These are phyloP conservation scores for Madoqua kirkii DNA, from an alignment of 2,113 vertebrate genomes.

Conservation along the genomic window DNA sequence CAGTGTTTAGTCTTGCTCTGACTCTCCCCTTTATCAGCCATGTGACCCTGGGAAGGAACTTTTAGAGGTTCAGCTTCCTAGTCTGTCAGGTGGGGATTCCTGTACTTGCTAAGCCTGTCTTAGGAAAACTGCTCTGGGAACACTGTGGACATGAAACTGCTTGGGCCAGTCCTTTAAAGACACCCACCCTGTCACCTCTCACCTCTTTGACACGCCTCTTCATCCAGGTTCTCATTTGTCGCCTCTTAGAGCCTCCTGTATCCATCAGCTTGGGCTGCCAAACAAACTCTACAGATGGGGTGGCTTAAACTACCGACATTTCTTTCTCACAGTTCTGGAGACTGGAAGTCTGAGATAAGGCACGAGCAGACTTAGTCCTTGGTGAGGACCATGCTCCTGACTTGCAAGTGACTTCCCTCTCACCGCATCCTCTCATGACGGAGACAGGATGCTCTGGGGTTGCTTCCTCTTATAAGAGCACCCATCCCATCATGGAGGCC, in stretches of 20 bases:
- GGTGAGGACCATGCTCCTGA: not conserved
- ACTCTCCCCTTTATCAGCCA: not conserved
- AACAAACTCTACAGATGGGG: not conserved
- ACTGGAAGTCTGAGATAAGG: not conserved
- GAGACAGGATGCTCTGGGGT: not conserved
- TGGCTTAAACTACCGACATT: not conserved
- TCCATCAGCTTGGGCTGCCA: not conserved
- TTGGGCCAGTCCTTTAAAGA: not conserved
- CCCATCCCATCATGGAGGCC: too few species aligned
- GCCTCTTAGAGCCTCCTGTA: not conserved
- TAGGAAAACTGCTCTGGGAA: not conserved
- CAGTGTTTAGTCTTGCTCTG: not conserved
- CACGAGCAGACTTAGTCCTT: not conserved
- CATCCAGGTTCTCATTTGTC: not conserved
- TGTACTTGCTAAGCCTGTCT: not conserved
- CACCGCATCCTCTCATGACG: accelerated
- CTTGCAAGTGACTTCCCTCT: not conserved
- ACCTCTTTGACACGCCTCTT: not conserved
- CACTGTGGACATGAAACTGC: not conserved
- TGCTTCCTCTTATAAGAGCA: not conserved
- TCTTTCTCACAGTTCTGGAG: not conserved
- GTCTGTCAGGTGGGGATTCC: not conserved
- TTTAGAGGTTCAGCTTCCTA: not conserved
- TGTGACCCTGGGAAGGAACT: not conserved
- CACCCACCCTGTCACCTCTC: not conserved